Evolutionary conservation across 1,140 invertebrate genomes (phyloP), one percentile per base, ranked within the genome.

Genomic region (Drosophila carrolli): DNA sequence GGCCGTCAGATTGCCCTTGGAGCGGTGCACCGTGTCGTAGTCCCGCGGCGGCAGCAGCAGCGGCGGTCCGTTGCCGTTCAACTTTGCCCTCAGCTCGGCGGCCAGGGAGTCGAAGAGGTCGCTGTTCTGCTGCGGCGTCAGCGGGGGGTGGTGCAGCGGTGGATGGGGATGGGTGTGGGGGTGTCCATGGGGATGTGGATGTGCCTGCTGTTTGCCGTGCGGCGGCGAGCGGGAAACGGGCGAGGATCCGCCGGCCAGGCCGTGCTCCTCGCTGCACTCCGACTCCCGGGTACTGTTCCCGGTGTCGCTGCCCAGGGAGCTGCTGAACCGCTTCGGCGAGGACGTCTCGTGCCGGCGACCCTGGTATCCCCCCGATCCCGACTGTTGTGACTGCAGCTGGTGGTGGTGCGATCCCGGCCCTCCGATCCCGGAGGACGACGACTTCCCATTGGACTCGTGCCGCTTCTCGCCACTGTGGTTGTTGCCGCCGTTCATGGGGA

Each of bases 21-120:
- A 95, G 58, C 97, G 93, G 81, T 97, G 96, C 7, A 97, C 95
- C 1, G 96, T 97, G 90, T 99, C 98, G 93, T 99, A 99, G 92
- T 99, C 98, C 44, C 97, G 95, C 0, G 98, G 98, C 1, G 98
- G 98, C 54, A 98, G 91, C 35, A 99, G 93, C 43, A 99, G 94
- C 1, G 98, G 97, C 0, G 95, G 95, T 23, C 95, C 95, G 68
- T 95, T 95, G 4, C 95, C 94, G 80, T 94, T 89, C 74, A 99
- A 93, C 92, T 98, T 98, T 68, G 96, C 96, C 73, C 97, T 94
- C 43, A 99, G 93, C 91, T 99, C 98, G 0, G 97, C 97, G 6
- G 98, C 97, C 71, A 99, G 93, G 35, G 97, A 98, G 92, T 98
- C 97, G 91, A 98, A 98, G 14, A 98, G 94, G 60, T 94, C 94